Base-by-base conservation (phyloP, 2,113 vertebrate genomes). In the Vanacampus margaritifer region DNA sequence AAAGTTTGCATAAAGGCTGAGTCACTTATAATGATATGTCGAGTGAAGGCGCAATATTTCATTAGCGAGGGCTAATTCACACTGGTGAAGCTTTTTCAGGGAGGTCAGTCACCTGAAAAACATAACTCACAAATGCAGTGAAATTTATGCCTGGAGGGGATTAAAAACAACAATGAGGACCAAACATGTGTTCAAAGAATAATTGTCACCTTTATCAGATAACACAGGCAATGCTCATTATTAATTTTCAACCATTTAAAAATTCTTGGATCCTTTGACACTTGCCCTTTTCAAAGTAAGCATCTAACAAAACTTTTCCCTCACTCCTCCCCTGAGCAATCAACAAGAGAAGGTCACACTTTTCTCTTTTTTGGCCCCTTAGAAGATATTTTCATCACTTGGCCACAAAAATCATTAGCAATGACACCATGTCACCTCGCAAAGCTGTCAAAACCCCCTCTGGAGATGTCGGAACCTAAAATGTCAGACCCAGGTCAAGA, bases 1-100 rank as follows among this genome's bases (percentile, higher is more conserved):
- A 82, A 85, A 78, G 64, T 82, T 79, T 76, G 69, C 79, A 88
- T 87, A 87, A 89, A 77, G 64, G 84, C 87, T 89, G 85, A 89
- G 72, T 89, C 76, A 72, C 56, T 82, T 68, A 79, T 82, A 85
- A 75, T 32, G 68, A 26, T 48, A 6, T 70, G 51, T 74, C 51
- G 67, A 58, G 32, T 41, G 56, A 59, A 35, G 56, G 39, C 54
- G 57, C 76, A 70, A 59, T 58, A 64, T 69, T 72, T 56, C 68
- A 78, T 79, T 85, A 80, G 65, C 79, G 71, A 72, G 57, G 64
- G 37, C 61, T 73, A 67, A 73, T 83, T 75, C 61, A 75, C 58
- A 26, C 60, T 17, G 2, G 10, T 58, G 71, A 80, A 50, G 69
- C 7, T 43, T 73, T 76, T 73, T 70, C 45, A 41, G 6, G 67